These are phyloP conservation scores for Bembecia ichneumoniformis DNA, from an alignment of 2,888 invertebrate species.

Conservation along the genomic window DNA sequence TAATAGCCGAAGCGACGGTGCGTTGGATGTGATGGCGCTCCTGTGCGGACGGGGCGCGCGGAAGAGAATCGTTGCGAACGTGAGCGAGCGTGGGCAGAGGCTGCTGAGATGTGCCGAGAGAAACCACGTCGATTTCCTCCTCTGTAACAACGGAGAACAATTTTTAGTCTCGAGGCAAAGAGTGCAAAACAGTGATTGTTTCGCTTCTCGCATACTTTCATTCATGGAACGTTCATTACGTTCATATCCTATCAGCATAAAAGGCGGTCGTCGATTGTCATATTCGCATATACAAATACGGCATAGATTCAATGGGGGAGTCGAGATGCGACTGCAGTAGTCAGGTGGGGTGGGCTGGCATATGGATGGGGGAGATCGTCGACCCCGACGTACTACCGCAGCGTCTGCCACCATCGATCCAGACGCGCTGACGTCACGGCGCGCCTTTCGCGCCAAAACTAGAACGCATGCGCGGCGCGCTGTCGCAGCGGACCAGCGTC, in stretches of 20 bases:
- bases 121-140: conserved; percentile 90
- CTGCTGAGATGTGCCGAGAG: conserved; percentile 64
- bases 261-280: conserved; percentile 49
- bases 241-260: conserved; percentile 45
- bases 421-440: conserved; percentile 68
- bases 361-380: conserved; percentile 52
- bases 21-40: conserved; percentile 78
- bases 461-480: conserved; percentile 62
- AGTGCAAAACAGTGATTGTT: conserved; percentile 10
- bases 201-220: conserved; percentile 39
- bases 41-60: conserved; percentile 78
- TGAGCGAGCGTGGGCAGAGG: conserved; percentile 37
- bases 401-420: conserved; percentile 73
- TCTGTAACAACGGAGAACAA: conserved; percentile 73
- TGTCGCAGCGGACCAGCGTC: conserved; percentile 46
- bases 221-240: conserved; percentile 49
- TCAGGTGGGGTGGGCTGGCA: conserved; percentile 41
- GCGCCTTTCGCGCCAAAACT: conserved; percentile 72
- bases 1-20: conserved; percentile 73
- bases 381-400: conserved; percentile 71
- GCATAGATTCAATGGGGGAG: conserved; percentile 43
- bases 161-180: conserved; percentile 16
- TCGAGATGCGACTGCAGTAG: conserved; percentile 64
- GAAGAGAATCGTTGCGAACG: conserved; percentile 63
- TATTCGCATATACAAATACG: conserved; percentile 35